These are phyloP conservation scores for Stegana nigrithorax DNA, from an alignment of 2,888 invertebrate genomes.

Conservation along the genomic window DNA sequence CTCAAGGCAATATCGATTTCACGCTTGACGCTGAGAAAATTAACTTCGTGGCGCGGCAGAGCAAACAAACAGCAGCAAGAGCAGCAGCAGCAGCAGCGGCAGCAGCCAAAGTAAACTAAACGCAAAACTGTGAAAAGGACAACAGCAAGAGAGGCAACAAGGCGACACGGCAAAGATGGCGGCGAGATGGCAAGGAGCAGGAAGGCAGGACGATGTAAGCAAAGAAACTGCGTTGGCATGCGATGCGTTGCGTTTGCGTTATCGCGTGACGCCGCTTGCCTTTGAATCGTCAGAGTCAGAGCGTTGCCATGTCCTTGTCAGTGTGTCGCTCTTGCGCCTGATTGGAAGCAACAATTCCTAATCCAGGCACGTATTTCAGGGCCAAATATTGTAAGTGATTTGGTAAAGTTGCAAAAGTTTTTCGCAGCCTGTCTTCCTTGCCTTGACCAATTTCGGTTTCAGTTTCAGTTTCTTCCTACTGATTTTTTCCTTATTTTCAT, in stretches of 20 bases:
- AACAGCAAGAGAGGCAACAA: too few relatives aligned
- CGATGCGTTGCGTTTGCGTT: not conserved
- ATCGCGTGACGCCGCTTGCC: not conserved
- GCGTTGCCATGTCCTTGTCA: not conserved
- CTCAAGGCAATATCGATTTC: slow-evolving; percentile 59
- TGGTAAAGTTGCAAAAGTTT: slow-evolving; percentile 46
- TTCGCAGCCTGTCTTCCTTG: too few relatives aligned
- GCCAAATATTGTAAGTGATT: slow-evolving; percentile 60
- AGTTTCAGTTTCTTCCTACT: too few relatives aligned
- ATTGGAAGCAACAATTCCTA: slow-evolving; percentile 44
- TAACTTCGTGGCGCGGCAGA: too few relatives aligned
- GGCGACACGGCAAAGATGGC: too few relatives aligned
- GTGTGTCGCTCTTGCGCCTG: slow-evolving; percentile 36
- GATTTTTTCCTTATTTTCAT: too few relatives aligned
- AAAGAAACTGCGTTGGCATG: not conserved
- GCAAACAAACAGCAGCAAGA: too few relatives aligned
- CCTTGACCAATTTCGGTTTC: too few relatives aligned
- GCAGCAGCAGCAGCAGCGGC: too few relatives aligned
- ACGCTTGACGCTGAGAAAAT: slow-evolving; percentile 62
- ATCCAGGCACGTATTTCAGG: slow-evolving; percentile 56
- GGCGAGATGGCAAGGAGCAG: slow-evolving; percentile 35
- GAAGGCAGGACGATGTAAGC: not conserved
- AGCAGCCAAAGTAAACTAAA: slow-evolving; percentile 43
- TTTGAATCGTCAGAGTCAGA: too few relatives aligned
- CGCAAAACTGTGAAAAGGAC: slow-evolving; percentile 38